Evolutionary conservation across 2,113 vertebrate genomes (phyloP).

Genomic region (Isurus oxyrinchus): DNA sequence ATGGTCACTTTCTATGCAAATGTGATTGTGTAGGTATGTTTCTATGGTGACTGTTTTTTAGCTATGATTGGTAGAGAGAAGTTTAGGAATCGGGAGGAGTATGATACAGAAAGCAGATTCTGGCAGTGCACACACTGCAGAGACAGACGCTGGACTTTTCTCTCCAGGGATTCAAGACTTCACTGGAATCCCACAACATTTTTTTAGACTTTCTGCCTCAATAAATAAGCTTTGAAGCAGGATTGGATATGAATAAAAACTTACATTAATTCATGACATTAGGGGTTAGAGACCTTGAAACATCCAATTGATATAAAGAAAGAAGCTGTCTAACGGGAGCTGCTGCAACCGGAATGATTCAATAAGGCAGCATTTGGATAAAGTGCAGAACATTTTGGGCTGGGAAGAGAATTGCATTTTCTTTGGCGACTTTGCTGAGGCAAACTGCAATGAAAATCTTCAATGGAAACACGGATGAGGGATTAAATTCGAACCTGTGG

Average conservation of each 20-base stretch:
- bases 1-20: not conserved
- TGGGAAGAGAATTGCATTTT: not conserved
- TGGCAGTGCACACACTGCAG: not conserved
- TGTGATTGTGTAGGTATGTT: not conserved
- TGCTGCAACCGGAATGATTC: not conserved
- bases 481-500: not conserved
- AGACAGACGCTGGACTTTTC: not conserved
- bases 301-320: not conserved
- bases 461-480: not conserved
- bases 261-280: not conserved
- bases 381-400: too few species aligned
- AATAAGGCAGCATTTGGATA: not conserved
- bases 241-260: not conserved
- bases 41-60: not conserved
- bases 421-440: not conserved
- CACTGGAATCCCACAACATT: not conserved
- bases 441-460: not conserved
- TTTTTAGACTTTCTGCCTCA: not conserved
- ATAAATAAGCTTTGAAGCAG: not conserved
- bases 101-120: not conserved
- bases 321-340: not conserved
- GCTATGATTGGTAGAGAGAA: constrained; percentile 18
- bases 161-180: not conserved
- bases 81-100: not conserved
- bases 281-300: not conserved